Conservation (phyloP, 2,113 vertebrate genomes). For the Semicossyphus pulcher region DNA sequence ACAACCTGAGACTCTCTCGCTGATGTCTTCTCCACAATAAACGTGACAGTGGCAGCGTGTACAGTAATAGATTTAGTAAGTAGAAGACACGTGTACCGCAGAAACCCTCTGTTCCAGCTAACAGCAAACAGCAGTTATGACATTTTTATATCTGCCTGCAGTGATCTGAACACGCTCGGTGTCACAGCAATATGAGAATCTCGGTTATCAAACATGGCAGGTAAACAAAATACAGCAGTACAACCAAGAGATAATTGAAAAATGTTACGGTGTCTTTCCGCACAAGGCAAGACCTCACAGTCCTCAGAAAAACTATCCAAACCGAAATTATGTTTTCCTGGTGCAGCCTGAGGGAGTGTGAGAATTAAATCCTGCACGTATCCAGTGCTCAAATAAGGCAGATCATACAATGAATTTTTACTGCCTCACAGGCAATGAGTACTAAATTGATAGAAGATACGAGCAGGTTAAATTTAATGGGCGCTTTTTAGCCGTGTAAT, state of each 20-base stretch:
- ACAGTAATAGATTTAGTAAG: constrained; percentile 4
- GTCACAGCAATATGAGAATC: constrained; percentile 29
- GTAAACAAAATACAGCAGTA: constrained; percentile 37
- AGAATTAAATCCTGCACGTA: constrained; percentile 66
- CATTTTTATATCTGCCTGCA: constrained; percentile 24
- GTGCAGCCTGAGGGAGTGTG: constrained; percentile 34
- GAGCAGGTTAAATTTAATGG: constrained; percentile 61
- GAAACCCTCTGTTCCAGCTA: constrained; percentile 23
- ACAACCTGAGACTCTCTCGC: neutral
- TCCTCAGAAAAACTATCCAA: constrained; percentile 59
- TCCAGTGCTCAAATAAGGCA: constrained; percentile 49
- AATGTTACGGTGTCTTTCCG: constrained; percentile 17
- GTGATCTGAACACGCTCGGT: constrained; percentile 19
- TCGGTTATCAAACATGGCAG: constrained; percentile 49
- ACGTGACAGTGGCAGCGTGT: neutral
- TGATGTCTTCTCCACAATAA: constrained; percentile 3
- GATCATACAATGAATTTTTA: constrained; percentile 66
- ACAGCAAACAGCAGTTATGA: constrained; percentile 39
- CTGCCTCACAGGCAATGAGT: constrained; percentile 59
- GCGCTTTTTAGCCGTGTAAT: constrained; percentile 61
- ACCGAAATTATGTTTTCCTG: constrained; percentile 65
- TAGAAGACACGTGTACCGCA: constrained; percentile 7
- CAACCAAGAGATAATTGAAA: constrained; percentile 36
- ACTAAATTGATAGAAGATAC: constrained; percentile 45
- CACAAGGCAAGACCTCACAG: constrained; percentile 17